Percentiles rank a stretch among this genome's conserved stretches.
Evolutionary conservation across 1,140 invertebrate genomes (phyloP).

Genomic region (Aleiodes sp.): DNA sequence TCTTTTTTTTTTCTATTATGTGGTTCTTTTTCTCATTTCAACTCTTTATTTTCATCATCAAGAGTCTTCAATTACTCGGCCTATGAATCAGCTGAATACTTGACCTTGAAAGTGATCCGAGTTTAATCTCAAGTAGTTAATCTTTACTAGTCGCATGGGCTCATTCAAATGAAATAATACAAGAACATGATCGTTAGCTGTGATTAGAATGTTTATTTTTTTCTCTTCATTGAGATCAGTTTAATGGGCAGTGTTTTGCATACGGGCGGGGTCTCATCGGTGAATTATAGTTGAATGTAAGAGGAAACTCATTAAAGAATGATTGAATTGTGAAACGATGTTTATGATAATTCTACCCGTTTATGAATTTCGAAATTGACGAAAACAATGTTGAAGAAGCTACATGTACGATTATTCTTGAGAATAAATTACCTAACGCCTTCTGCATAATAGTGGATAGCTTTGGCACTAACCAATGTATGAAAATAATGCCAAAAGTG

Average conservation of each 20-base stretch:
- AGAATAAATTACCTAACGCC: not conserved
- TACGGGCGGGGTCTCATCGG: not conserved
- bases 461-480: not conserved
- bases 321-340: not conserved
- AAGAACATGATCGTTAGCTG: not conserved
- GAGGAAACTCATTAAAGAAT: too few relatives aligned
- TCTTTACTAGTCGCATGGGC: not conserved
- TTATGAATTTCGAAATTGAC: not conserved
- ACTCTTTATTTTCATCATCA: slow-evolving; percentile 2
- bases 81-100: not conserved
- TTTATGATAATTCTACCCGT: not conserved
- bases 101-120: slow-evolving; percentile 1
- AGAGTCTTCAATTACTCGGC: not conserved
- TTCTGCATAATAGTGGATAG: not conserved
- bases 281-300: not conserved
- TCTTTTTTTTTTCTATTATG: not conserved
- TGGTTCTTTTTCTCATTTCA: not conserved
- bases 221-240: not conserved
- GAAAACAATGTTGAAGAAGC: not conserved
- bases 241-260: not conserved
- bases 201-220: not conserved
- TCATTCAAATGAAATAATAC: slow-evolving; percentile 1
- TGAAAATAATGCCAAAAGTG: not conserved
- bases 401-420: not conserved
- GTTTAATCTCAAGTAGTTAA: slow-evolving; percentile 22